Evolutionary conservation across 23 tunicate genomes (phyloP), one percentile per base, ranked within the genome.

Genomic region (Phallusia fumigata): DNA sequence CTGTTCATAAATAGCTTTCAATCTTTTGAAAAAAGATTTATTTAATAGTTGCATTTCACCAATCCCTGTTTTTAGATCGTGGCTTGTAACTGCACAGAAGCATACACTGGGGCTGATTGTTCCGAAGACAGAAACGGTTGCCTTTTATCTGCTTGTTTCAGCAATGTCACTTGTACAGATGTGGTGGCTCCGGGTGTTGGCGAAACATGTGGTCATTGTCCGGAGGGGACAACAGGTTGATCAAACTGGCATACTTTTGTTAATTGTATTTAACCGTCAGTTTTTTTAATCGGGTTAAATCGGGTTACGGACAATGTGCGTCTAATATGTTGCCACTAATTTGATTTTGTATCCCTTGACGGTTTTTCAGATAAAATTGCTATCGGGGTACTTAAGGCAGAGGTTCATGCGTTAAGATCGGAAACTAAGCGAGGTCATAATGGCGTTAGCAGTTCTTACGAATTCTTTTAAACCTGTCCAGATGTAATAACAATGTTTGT

Each of bases 111-210:
- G 0, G 74, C 40, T 15, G 80, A 78, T 50, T 88, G 92, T 32
- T 31, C 83, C 18, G 80, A 73, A 30, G 92, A 88, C 84, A 88
- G 84, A 79, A 74, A 88, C 47, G 92, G 79, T 19, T 88, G 92
- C 49, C 53, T 47, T 13, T 30, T 36, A 13, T 76, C 81, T 3
- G 83, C 87, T 32, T 88, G 92, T 79, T 83, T 76, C 40, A 33
- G 74, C 36, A 51, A 72, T 32, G 89, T 85, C 78, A 78, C 87
- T 18, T 88, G 92, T 11, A 88, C 82, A 0, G 92, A 88, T 52
- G 64, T 33, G 15, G 32, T 33, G 0, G 92, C 92, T 3, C 92
- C 92, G 12, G 80, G 33, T 8, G 64, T 49, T 5, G 92, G 92
- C 11, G 81, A 75, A 19, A 47, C 52, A 2, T 88, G 92, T 79